A percentile compares a stretch with the other conserved stretches of the same genome.
Evolutionary conservation across 2,888 invertebrate species (phyloP).

Genomic region (Orchesellides sinensis): DNA sequence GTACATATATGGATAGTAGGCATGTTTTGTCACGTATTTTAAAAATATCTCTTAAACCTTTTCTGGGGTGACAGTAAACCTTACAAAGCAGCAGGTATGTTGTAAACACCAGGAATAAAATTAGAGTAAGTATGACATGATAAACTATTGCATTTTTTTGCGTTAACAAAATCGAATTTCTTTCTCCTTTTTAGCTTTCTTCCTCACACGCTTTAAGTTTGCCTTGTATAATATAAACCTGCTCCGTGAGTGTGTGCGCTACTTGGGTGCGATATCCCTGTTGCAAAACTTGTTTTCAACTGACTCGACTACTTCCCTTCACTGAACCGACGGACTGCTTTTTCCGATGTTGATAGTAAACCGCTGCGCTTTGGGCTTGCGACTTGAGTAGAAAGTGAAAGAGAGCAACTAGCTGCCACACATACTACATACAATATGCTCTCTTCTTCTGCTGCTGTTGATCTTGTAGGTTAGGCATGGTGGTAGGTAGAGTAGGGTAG

Average conservation of each 20-base stretch:
- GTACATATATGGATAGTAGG: no score
- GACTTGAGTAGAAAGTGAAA: not conserved
- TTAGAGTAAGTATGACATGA: not conserved
- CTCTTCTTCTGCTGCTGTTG: no score
- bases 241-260: slow-evolving; percentile 42
- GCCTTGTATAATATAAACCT: not conserved
- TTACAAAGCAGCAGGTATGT: no score
- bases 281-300: slow-evolving; percentile 61
- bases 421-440: no score
- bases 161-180: not conserved
- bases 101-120: not conserved
- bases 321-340: not conserved
- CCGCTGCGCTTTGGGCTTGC: not conserved
- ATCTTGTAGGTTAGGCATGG: no score
- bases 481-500: not conserved
- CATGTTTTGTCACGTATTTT: no score
- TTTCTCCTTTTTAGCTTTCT: slow-evolving; percentile 20
- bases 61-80: no score
- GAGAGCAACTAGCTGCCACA: slow-evolving; percentile 12
- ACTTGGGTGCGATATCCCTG: slow-evolving; percentile 55
- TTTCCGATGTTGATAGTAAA: not conserved
- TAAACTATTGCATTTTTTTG: not conserved
- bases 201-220: not conserved
- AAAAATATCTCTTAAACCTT: no score
- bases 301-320: slow-evolving; percentile 30